Conservation (phyloP, 1,140 invertebrate genomes). For the Trichoplusia ni region DNA sequence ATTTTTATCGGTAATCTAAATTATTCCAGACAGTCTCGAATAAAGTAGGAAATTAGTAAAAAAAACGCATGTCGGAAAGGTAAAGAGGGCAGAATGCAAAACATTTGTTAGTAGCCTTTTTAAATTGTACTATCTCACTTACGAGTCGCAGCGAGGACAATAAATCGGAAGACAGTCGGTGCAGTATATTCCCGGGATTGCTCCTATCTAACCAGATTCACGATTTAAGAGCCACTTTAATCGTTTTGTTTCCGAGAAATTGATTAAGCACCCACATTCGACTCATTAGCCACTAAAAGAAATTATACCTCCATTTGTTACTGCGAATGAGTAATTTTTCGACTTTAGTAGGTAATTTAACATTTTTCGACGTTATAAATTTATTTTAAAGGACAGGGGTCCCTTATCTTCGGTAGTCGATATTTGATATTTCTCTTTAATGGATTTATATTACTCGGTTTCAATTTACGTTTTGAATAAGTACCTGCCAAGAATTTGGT, state of each 20-base stretch:
- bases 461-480: conserved; percentile 54
- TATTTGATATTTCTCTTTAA: conserved; percentile 63
- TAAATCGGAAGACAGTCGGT: conserved; percentile 51
- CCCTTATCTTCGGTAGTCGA: conserved; percentile 41
- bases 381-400: conserved; percentile 50
- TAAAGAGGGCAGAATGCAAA: conserved; percentile 17
- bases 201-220: conserved; percentile 62
- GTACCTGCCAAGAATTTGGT: conserved; percentile 41
- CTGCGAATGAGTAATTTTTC: conserved; percentile 22
- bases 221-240: conserved; percentile 60
- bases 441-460: conserved; percentile 59
- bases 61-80: background rate
- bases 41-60: background rate
- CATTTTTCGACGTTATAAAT: conserved; percentile 44
- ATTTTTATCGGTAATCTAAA: conserved; percentile 4
- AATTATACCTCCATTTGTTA: conserved; percentile 31
- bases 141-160: conserved; percentile 38
- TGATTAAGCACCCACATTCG: conserved; percentile 52
- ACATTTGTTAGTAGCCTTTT: conserved; percentile 35
- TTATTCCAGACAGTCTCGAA: background rate
- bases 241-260: conserved; percentile 58
- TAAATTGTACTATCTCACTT: conserved; percentile 44
- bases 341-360: conserved; percentile 25
- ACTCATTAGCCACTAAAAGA: conserved; percentile 32
- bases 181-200: conserved; percentile 56